Base-by-base conservation (phyloP, 2,113 vertebrate genomes). In the Ictalurus furcatus region DNA sequence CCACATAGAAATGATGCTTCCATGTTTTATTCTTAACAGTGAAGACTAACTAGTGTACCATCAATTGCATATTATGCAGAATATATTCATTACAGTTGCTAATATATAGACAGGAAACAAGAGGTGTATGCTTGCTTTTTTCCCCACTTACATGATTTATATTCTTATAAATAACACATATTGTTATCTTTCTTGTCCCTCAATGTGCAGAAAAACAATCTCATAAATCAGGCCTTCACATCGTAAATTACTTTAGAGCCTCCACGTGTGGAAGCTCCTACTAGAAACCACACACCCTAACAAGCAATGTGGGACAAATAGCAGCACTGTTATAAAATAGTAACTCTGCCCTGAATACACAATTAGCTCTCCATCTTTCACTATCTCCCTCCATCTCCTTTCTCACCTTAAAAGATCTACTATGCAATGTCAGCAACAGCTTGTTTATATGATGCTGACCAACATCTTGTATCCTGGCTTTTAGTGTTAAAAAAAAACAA, bases 291-390 rank as follows among this genome's bases (percentile, higher is more conserved):
- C 81, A 54, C 56, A 86, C 30, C 73, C 84, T 89, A 89, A 89
- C 83, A 89, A 74, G 54, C 76, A 89, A 91, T 87, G 69, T 85
- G 81, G 82, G 82, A 34, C 74, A 76, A 81, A 91, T 82, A 85
- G 59, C 65, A 67, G 74, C 65, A 30, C 28, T 54, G 54, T 88
- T 88, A 86, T 86, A 90, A 90, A 88, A 90, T 80, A 67, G 65
- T 67, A 83, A 76, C 84, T 76, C 78, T 86, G 85, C 88, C 82
- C 81, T 90, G 90, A 90, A 90, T 90, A 84, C 90, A 86, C 76
- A 83, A 90, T 88, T 85, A 88, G 59, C 74, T 40, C 65, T 73
- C 65, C 79, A 65, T 82, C 28, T 4, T 58, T 71, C 23, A 30
- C 79, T 23, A 17, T 81, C 52, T 83, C 34, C 34, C 34, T 58